Evolutionary conservation across 2,113 vertebrate genomes (phyloP), one percentile per base, ranked within the genome.

Genomic region (Rhinolophus ferrumequinum): DNA sequence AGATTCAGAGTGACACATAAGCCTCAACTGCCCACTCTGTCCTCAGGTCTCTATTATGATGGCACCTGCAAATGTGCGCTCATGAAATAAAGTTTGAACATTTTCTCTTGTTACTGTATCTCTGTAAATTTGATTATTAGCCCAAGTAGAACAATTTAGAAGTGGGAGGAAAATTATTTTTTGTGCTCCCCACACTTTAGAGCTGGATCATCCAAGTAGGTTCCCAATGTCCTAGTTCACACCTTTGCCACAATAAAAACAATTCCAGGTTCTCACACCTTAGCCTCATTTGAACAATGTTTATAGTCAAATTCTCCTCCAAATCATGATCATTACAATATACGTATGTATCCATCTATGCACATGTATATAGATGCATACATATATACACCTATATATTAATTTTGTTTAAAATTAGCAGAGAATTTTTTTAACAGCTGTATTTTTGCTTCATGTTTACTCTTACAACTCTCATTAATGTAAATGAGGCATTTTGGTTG

Each of bases 401-500:
- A 67, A 15, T 90, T 81, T 58, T 50, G 1, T 21, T 60, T 76
- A 30, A 82, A 95, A 58, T 82, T 54, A 81, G 82, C 52, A 15
- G 26, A 56, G 1, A 72, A 33, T 73, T 56, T 54, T 93, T 66
- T 38, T 9, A 88, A 9, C 33, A 67, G n/a, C n/a, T 54, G 1
- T 6, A 73, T 41, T 72, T 89, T 60, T 82, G 7, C 19, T 75
- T 90, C 16, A 86, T 91, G 35, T 58, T 86, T 86, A 90, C 47
- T 93, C 21, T 85, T 41, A 60, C 24, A 62, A 58, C 1, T 58
- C 54, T 93, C 8, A 28, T 52, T 52, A 92, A 75, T 70, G 64
- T 21, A 85, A 83, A 38, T 67, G 38, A 92, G 54, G 9, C 41
- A 85, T 81, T 90, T 94, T 50, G 52, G 7, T 80, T 87, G 81